phyloP scores from a whole-genome alignment of 2,888 invertebrate species.

The Heliconius ethilla region DNA sequence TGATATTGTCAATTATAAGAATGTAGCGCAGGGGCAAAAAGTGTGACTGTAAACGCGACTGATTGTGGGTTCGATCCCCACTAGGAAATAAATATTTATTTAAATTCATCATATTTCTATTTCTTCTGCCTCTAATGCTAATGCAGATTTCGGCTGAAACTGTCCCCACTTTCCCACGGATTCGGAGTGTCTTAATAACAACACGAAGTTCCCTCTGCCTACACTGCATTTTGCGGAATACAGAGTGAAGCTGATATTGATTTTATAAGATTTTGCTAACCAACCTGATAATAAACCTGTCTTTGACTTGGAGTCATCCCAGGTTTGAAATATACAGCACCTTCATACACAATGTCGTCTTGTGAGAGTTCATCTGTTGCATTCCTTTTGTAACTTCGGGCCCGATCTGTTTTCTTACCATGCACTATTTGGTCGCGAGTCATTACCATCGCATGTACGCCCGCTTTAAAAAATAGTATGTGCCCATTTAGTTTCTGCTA shows the following conservation, averaged over 20 bases:
- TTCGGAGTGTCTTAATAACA: too few relatives aligned
- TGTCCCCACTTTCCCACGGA: too few relatives aligned
- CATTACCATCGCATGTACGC: slow-evolving; percentile 66
- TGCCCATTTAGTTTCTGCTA: background rate
- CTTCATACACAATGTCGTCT: slow-evolving; percentile 60
- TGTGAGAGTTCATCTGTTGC: slow-evolving; percentile 43
- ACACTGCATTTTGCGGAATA: too few relatives aligned
- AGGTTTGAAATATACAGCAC: slow-evolving; percentile 78
- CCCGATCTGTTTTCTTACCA: slow-evolving; percentile 60
- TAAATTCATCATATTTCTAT: too few relatives aligned
- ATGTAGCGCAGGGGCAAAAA: too few relatives aligned
- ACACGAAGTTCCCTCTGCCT: too few relatives aligned
- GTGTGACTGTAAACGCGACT: too few relatives aligned
- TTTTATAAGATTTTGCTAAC: background rate
- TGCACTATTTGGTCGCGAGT: slow-evolving; percentile 58
- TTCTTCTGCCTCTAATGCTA: too few relatives aligned
- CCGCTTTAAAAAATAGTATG: slow-evolving; percentile 53
- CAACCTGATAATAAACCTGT: slow-evolving; percentile 94
- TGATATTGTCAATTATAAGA: background rate
- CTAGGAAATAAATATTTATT: too few relatives aligned
- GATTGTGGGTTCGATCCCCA: too few relatives aligned
- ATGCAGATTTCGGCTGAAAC: too few relatives aligned
- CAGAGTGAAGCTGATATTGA: too few relatives aligned
- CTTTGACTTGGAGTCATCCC: slow-evolving; percentile 89
- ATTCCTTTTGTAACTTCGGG: slow-evolving; percentile 52